phyloP scores from a whole-genome alignment of 2,888 invertebrate genomes.

The Tetranychus piercei region DNA sequence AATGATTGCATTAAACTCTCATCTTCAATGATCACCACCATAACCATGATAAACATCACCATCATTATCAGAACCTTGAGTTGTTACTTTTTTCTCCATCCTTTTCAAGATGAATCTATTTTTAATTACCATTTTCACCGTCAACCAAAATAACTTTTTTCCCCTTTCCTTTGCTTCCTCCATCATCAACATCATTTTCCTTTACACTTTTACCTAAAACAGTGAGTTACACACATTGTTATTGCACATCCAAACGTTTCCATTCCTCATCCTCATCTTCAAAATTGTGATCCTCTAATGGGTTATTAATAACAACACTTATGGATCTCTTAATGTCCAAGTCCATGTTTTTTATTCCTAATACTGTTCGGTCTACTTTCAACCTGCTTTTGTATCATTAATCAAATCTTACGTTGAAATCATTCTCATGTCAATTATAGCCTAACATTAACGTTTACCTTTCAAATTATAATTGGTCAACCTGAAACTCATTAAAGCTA shows the following conservation, averaged over 20 bases:
- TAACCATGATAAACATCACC: not conserved
- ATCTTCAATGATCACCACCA: not conserved
- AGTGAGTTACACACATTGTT: not conserved
- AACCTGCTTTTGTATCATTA: too few species aligned
- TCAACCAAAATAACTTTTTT: not conserved
- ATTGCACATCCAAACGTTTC: not conserved
- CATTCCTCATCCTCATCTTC: not conserved
- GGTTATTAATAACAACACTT: not conserved
- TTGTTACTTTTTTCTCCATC: not conserved
- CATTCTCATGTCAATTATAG: too few species aligned
- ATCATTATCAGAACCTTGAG: not conserved
- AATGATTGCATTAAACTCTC: not conserved
- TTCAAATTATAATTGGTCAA: too few species aligned
- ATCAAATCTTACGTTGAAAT: too few species aligned
- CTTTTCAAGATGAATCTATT: not conserved
- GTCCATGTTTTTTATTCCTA: not conserved
- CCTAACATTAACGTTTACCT: too few species aligned
- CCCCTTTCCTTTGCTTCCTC: not conserved
- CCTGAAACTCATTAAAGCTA: too few species aligned
- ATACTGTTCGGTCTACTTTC: not conserved
- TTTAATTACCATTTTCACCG: not conserved
- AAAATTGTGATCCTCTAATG: not conserved
- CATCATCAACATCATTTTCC: not conserved
- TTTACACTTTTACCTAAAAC: not conserved
- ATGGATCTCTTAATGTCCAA: not conserved